Base-by-base conservation (phyloP, 2,888 invertebrate genomes). In the Philereme vetulata region DNA sequence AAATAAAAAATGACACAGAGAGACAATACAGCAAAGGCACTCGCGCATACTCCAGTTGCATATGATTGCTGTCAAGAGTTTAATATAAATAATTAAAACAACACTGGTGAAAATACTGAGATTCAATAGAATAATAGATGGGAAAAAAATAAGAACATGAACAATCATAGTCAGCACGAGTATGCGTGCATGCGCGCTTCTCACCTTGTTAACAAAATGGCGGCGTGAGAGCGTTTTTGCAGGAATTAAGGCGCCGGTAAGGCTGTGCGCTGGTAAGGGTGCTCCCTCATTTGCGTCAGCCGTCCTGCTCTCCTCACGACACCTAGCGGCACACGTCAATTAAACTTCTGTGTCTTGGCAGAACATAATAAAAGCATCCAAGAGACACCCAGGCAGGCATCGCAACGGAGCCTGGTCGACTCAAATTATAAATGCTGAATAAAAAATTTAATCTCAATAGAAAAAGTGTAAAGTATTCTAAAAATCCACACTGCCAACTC, bases 181-280 rank as follows among this genome's bases (percentile, higher is more conserved):
- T 74, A 82, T 85, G 87, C 85, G 85, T 74, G 80, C 76, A 84
- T 79, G 82, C 84, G 84, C 85, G 88, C 88, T 84, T 88, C 92
- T 93, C 92, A 93, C 92, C 92, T 93, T 91, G 87, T 88, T 74
- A 89, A 91, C 85, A 90, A 89, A 88, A 89, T 90, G 90, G 90
- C 88, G 90, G 88, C 88, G 89, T 86, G 88, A 88, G 88, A 89
- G 86, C 85, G 82, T 80, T 78, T 85, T 85, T 84, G 84, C 86
- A 85, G 86, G 88, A 80, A 83, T 85, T 92, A 92, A 94, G 96
- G 96, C 96, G 96, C 96, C 93, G 94, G 97, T 85, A 92, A 87
- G 83, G 91, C 91, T 68, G 90, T 96, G 95, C 98, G 97, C 95
- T 97, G 97, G 95, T 98, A 98, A 93, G 98, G 98, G 95, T 98